Evolutionary conservation across 2,113 vertebrate genomes (phyloP).

Genomic region (Sorex fumeus): DNA sequence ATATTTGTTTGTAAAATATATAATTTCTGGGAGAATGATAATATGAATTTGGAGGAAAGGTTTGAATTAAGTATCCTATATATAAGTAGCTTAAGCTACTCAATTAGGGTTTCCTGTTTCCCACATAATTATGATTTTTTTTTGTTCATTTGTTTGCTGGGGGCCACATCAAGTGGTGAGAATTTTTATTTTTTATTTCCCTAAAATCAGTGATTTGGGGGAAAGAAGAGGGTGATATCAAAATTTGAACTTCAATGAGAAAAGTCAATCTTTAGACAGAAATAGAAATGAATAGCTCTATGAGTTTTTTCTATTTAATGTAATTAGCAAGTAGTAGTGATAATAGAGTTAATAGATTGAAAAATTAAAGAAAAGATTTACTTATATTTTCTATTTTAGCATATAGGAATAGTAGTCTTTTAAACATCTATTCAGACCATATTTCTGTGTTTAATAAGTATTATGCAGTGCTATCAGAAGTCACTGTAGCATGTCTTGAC

Average conservation of each 20-base stretch:
- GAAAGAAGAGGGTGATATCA: neutral
- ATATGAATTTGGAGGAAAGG: slow-evolving; percentile 52
- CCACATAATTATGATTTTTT: slow-evolving; percentile 36
- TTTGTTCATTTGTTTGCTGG: neutral
- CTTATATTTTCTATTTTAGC: neutral
- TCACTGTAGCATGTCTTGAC: neutral
- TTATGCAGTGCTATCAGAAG: neutral
- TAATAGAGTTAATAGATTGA: neutral
- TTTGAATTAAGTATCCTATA: slow-evolving; percentile 55
- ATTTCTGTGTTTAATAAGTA: neutral
- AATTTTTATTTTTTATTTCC: neutral
- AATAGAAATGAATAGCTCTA: neutral
- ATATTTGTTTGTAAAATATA: slow-evolving; percentile 56
- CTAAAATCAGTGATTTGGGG: slow-evolving; percentile 16
- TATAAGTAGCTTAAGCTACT: slow-evolving; percentile 63
- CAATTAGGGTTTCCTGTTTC: slow-evolving; percentile 32
- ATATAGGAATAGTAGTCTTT: slow-evolving; percentile 7
- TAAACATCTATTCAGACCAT: neutral
- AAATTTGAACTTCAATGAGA: slow-evolving; percentile 50
- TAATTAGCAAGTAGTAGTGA: neutral
- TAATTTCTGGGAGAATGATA: slow-evolving; percentile 67
- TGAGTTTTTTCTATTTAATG: slow-evolving; percentile 43
- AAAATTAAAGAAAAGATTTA: neutral
- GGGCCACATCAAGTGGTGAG: no score
- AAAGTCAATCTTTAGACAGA: neutral